A percentile compares a stretch with the other conserved stretches of the same genome.
These are phyloP conservation scores for Etheostoma spectabile DNA, from an alignment of 2,113 vertebrate genomes.

Conservation along the genomic window DNA sequence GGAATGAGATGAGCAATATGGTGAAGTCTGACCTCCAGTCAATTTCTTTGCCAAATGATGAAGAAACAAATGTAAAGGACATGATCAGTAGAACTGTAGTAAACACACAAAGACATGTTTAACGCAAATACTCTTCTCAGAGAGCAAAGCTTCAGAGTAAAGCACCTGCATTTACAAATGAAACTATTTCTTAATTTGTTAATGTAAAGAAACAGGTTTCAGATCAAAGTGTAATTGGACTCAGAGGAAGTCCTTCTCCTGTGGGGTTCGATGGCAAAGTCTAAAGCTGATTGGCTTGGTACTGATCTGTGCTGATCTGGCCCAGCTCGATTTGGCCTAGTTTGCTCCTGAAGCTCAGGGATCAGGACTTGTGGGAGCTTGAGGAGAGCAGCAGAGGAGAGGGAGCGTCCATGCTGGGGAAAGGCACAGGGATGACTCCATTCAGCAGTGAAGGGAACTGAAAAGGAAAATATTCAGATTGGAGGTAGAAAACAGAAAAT, in stretches of 20 bases:
- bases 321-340: conserved; percentile 2
- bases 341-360: neutral
- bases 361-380: conserved; percentile 93
- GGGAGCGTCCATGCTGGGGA: conserved; percentile 88
- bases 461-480: conserved; percentile 17
- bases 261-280: conserved; percentile 8
- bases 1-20: conserved; percentile 18
- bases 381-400: conserved; percentile 91
- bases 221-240: neutral
- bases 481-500: neutral
- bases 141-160: conserved; percentile 44
- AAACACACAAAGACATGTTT: conserved; percentile 28
- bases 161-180: conserved; percentile 20
- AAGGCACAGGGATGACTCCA: conserved; percentile 89
- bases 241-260: neutral
- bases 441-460: conserved; percentile 96
- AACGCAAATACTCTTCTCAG: conserved; percentile 35
- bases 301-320: neutral
- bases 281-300: conserved; percentile 10
- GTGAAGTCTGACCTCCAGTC: conserved; percentile 19
- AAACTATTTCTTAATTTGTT: conserved; percentile 24
- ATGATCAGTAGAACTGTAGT: conserved; percentile 11
- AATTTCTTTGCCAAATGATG: neutral
- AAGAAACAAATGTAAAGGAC: conserved; percentile 6
- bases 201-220: conserved; percentile 35